phyloP scores from a whole-genome alignment of 2,888 invertebrate species.

The Trisateles emortualis region DNA sequence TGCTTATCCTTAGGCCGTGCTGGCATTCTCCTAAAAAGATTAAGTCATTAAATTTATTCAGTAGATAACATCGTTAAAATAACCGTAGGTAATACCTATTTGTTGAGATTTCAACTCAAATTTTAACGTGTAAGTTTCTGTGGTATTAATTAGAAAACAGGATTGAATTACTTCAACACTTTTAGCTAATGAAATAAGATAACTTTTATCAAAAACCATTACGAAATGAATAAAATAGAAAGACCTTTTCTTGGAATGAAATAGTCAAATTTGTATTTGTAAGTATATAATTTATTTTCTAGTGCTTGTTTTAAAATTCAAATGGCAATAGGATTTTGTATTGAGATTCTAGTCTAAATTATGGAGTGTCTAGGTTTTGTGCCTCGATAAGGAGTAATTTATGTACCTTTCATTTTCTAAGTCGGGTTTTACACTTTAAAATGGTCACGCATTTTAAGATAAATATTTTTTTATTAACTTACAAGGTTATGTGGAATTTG shows the following conservation, averaged over 20 bases:
- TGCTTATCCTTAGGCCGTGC: too few relatives aligned
- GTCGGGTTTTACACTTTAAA: conserved; percentile 1
- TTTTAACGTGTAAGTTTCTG: conserved; percentile 48
- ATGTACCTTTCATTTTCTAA: conserved; percentile 15
- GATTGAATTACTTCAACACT: conserved; percentile 67
- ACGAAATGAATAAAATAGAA: conserved; percentile 63
- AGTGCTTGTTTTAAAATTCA: conserved; percentile 53
- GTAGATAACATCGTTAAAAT: conserved; percentile 16
- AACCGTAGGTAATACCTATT: conserved; percentile 25
- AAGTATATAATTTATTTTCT: conserved; percentile 55
- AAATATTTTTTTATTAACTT: not conserved
- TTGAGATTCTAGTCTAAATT: conserved; percentile 45
- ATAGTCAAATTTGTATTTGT: conserved; percentile 56
- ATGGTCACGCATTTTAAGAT: not conserved
- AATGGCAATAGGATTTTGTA: conserved; percentile 50
- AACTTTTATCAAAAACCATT: conserved; percentile 64
- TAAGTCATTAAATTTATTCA: too few relatives aligned
- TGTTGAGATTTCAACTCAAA: conserved; percentile 25
- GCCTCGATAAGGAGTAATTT: conserved; percentile 33
- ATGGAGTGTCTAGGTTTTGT: conserved; percentile 37
- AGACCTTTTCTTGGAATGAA: conserved; percentile 45
- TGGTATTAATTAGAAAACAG: conserved; percentile 69
- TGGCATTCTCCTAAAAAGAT: too few relatives aligned
- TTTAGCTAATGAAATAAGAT: conserved; percentile 78
- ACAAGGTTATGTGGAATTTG: not conserved